These are phyloP conservation scores for Sinosuthora webbiana DNA, from an alignment of 2,113 vertebrate genomes.

Conservation along the genomic window DNA sequence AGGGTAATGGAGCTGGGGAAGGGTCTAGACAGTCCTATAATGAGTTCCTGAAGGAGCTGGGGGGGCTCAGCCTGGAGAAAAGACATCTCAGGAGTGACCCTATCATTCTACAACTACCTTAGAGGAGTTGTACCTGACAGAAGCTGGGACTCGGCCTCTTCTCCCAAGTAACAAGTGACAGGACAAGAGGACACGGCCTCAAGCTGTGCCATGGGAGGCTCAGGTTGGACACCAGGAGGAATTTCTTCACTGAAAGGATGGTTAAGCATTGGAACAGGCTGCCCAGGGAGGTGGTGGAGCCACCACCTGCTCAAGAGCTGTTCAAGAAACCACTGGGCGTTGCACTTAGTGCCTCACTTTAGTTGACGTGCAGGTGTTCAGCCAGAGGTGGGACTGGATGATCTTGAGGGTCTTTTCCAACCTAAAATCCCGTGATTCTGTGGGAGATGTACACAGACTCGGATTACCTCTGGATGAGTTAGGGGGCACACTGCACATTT, in stretches of 20 bases:
- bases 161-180: neutral
- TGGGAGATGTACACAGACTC: neutral
- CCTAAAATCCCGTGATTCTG: neutral
- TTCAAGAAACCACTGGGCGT: rapidly evolving
- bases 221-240: neutral
- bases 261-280: neutral
- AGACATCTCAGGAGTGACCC: neutral
- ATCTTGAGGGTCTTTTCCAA: neutral
- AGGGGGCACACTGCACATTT: neutral
- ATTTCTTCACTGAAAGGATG: neutral
- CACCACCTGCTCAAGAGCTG: neutral
- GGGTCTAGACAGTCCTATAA: neutral
- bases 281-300: neutral
- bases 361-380: neutral
- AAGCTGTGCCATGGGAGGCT: neutral
- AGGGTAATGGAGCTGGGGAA: neutral
- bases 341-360: neutral
- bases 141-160: neutral
- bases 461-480: neutral
- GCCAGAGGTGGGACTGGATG: neutral
- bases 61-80: neutral
- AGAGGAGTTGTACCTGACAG: neutral
- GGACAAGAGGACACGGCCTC: neutral
- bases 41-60: neutral
- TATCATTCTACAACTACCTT: neutral